Conservation (phyloP, 2,113 vertebrate genomes). For the Penelope pileata region DNA sequence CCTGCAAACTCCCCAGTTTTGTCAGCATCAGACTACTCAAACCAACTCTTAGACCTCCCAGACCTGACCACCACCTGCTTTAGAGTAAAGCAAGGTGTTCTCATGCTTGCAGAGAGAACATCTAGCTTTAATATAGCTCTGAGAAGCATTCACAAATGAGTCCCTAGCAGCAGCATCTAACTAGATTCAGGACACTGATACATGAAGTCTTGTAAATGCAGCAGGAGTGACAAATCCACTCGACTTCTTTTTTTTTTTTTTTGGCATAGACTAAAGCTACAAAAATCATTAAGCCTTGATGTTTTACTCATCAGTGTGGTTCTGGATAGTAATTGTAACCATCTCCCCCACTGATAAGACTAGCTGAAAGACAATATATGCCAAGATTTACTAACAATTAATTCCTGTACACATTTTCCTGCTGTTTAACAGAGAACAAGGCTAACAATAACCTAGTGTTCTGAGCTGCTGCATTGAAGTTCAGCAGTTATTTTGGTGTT, state of each 20-base stretch:
- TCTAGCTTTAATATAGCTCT: neutral
- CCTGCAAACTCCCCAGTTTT: neutral
- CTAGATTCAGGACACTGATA: neutral
- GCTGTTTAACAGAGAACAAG: neutral
- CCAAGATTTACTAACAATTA: constrained; percentile 10
- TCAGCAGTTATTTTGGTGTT: neutral
- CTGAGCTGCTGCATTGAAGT: neutral
- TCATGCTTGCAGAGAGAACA: neutral
- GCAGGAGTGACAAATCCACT: neutral
- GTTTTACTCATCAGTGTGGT: neutral
- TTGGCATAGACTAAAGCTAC: neutral
- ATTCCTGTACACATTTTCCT: constrained; percentile 3
- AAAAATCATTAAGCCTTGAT: neutral
- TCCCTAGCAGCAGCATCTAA: neutral
- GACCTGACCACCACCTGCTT: neutral
- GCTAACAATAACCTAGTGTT: constrained; percentile 31
- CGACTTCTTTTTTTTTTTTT: neutral
- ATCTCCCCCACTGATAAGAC: neutral
- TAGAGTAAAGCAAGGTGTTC: neutral
- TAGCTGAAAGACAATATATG: neutral
- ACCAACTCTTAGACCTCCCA: neutral
- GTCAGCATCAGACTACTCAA: neutral
- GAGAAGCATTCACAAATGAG: neutral
- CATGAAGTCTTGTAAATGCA: neutral
- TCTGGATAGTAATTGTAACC: neutral